phyloP scores from a whole-genome alignment of 53 echinoderm and acorn worm species.

The Patiria pectinifera region DNA sequence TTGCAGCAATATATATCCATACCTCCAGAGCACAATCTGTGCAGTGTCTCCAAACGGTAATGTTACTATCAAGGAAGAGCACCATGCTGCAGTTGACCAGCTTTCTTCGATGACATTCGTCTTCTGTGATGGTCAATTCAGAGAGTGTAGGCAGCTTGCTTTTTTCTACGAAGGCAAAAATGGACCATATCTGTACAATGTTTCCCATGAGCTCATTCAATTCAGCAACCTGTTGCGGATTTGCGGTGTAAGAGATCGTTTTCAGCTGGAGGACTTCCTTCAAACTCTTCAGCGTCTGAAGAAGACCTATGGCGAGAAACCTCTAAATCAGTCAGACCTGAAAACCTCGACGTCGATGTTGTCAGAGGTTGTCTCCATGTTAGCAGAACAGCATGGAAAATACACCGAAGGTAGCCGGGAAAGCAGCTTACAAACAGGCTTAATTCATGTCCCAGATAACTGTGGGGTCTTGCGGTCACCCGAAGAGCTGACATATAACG shows the following conservation, averaged over 20 bases:
- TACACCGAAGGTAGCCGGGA: no score
- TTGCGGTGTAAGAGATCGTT: no score
- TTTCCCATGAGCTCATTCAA: no score
- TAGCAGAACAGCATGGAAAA: neutral
- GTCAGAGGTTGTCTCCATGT: conserved; percentile 3
- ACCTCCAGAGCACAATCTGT: conserved; percentile 1
- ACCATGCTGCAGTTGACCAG: neutral
- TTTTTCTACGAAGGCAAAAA: no score
- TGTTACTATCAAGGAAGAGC: neutral
- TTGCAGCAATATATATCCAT: neutral
- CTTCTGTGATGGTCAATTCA: neutral
- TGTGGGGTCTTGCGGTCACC: conserved; percentile 14
- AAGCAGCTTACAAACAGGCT: no score
- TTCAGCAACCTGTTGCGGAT: no score
- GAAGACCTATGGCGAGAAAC: neutral
- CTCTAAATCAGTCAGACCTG: neutral
- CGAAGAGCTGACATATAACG: conserved; percentile 38
- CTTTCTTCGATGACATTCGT: conserved; percentile 29
- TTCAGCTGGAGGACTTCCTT: conserved; percentile 4
- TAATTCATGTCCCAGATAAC: conserved; percentile 25
- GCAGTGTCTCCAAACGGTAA: neutral
- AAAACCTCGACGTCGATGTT: conserved; percentile 38
- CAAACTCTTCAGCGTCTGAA: conserved; percentile 1
- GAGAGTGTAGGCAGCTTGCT: no score
- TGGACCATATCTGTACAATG: no score